These are phyloP conservation scores for Autographa pulchrina DNA, from an alignment of 2,888 invertebrate species.

Conservation along the genomic window DNA sequence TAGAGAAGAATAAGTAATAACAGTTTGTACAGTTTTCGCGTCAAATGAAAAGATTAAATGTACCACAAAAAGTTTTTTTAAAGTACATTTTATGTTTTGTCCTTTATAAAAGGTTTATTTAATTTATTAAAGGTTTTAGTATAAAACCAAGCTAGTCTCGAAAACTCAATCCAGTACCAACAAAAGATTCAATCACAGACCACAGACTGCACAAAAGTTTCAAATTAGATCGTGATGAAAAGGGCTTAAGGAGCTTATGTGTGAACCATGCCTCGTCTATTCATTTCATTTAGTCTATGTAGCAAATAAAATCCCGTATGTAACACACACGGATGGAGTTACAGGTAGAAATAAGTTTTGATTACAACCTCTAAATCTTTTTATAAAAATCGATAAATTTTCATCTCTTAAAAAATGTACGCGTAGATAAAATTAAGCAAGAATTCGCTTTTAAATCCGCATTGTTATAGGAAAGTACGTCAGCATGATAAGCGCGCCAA, in stretches of 20 bases:
- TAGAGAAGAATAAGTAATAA: too few relatives aligned
- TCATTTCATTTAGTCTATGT: neutral
- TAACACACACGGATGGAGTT: too few relatives aligned
- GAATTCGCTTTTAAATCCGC: conserved; percentile 20
- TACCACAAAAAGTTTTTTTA: too few relatives aligned
- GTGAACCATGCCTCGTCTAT: neutral
- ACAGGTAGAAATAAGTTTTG: too few relatives aligned
- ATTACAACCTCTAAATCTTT: too few relatives aligned
- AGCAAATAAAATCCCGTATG: too few relatives aligned
- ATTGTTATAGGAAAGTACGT: conserved; percentile 41
- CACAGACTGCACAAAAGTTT: neutral
- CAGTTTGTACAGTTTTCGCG: too few relatives aligned
- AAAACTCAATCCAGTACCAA: neutral
- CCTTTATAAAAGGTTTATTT: too few relatives aligned
- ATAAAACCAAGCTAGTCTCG: too few relatives aligned
- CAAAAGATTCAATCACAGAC: neutral
- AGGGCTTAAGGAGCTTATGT: neutral
- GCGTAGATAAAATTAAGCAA: conserved; percentile 10
- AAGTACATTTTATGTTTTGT: too few relatives aligned
- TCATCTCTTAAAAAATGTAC: neutral
- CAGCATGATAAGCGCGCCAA: conserved; percentile 36
- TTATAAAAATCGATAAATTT: neutral
- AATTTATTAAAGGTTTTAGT: too few relatives aligned
- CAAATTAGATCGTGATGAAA: neutral
- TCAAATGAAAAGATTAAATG: too few relatives aligned